A percentile compares a stretch with the other conserved stretches of the same genome.
phyloP scores from a whole-genome alignment of 2,888 invertebrate species.

The Galeruca laticollis region DNA sequence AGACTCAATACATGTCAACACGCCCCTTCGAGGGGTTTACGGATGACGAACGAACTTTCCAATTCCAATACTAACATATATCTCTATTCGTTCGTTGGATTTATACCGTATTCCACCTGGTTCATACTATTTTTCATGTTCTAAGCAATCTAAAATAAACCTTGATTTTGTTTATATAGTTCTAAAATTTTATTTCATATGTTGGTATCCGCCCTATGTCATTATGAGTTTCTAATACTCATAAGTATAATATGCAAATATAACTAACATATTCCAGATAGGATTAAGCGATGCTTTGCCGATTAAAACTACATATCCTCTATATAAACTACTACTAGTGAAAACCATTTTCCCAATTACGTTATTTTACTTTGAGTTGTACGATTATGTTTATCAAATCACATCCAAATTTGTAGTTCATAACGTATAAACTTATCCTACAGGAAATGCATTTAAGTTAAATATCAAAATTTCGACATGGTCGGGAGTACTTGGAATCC shows the following conservation, averaged over 20 bases:
- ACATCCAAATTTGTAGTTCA: neutral
- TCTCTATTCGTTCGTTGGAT: no score
- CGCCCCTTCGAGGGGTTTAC: no score
- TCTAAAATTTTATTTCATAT: neutral
- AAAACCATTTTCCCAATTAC: neutral
- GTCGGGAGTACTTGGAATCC: neutral
- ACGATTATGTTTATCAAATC: conserved; percentile 1
- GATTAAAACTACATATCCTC: neutral
- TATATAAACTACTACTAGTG: neutral
- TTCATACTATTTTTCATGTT: no score
- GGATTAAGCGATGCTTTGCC: neutral
- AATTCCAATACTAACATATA: no score
- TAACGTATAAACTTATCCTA: neutral
- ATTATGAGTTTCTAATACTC: neutral
- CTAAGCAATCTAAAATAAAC: no score
- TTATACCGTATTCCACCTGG: no score
- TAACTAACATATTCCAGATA: neutral
- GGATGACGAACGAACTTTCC: no score
- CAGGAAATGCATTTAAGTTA: neutral
- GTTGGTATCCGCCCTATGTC: neutral
- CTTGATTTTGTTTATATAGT: no score
- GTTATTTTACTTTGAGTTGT: neutral
- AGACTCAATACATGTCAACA: no score
- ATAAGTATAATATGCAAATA: neutral
- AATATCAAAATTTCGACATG: conserved; percentile 3